Evolutionary conservation across 2,113 vertebrate genomes (phyloP).

Genomic region (Heterotis niloticus): DNA sequence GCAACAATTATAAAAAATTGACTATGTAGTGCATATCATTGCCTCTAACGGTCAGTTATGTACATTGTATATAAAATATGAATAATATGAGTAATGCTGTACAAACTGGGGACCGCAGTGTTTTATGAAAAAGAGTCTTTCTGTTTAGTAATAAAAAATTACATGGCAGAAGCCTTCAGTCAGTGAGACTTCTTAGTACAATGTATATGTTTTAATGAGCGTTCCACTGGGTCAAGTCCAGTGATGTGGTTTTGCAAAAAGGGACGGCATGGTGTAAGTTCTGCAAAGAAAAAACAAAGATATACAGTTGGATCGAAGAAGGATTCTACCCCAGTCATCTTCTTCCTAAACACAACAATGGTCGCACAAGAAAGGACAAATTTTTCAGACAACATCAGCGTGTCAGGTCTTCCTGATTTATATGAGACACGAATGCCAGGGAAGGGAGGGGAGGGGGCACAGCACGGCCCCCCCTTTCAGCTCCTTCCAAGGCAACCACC

Average conservation of each 20-base stretch:
- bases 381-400: background rate
- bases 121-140: background rate
- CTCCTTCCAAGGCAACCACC: slow-evolving; percentile 38
- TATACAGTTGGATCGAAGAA: background rate
- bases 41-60: background rate
- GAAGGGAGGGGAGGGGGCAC: background rate
- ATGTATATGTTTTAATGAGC: too few species aligned
- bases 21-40: background rate
- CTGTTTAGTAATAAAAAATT: background rate
- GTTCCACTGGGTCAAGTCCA: background rate
- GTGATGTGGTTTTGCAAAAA: background rate
- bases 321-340: background rate
- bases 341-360: background rate
- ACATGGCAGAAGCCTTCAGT: background rate
- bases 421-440: too few species aligned
- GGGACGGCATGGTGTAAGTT: background rate
- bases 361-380: background rate
- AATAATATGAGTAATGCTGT: background rate
- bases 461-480: slow-evolving; percentile 13
- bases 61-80: background rate
- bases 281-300: background rate
- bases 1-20: too few species aligned
- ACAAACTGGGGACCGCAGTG: background rate
- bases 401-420: slow-evolving; percentile 10
- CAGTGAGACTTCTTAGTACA: background rate